Percentiles rank a stretch among this genome's conserved stretches.
These are phyloP conservation scores for Seladonia tumulorum DNA, from an alignment of 2,888 invertebrate species.

Conservation along the genomic window DNA sequence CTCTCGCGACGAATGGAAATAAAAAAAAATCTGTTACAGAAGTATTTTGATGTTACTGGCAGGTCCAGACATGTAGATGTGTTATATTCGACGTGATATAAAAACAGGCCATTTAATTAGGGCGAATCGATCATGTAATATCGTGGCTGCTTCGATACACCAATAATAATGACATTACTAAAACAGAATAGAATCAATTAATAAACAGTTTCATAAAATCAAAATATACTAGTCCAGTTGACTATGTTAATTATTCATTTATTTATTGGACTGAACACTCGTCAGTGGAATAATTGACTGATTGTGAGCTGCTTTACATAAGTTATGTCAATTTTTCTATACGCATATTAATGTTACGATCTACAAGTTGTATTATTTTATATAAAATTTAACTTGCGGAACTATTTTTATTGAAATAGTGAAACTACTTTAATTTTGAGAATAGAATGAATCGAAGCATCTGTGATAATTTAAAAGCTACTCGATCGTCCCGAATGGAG, in stretches of 20 bases:
- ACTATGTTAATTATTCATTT: background rate
- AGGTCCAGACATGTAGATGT: conserved; percentile 62
- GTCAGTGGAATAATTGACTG: background rate
- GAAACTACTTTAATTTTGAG: background rate
- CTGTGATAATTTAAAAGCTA: conserved; percentile 7
- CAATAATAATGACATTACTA: background rate
- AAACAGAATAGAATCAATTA: background rate
- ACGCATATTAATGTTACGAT: background rate
- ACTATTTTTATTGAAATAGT: background rate
- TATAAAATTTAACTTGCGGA: background rate
- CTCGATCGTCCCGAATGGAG: background rate
- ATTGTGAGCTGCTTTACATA: background rate
- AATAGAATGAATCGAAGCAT: conserved; percentile 14
- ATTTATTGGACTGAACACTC: background rate
- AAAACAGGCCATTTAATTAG: conserved; percentile 28
- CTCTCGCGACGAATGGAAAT: background rate
- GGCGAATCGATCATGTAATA: background rate
- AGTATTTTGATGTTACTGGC: conserved; percentile 63
- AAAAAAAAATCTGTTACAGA: conserved; percentile 4
- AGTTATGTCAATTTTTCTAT: background rate
- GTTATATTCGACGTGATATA: conserved; percentile 30
- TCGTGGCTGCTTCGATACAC: conserved; percentile 23
- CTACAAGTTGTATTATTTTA: background rate
- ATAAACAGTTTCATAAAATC: background rate
- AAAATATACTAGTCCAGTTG: background rate